Evolutionary conservation across 23 tunicate genomes (phyloP).

Genomic region (Oikopleura albicans): DNA sequence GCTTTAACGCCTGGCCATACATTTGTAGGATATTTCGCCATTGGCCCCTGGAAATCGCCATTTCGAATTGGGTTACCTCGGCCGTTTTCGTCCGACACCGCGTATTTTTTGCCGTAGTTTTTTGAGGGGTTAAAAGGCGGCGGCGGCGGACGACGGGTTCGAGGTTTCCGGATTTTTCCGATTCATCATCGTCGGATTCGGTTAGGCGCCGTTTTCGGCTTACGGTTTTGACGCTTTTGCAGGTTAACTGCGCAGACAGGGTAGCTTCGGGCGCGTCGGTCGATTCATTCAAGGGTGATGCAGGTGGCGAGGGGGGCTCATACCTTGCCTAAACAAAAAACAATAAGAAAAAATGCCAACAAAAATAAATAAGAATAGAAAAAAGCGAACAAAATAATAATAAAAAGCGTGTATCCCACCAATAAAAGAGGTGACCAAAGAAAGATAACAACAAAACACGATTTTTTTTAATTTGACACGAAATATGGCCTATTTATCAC

Average conservation of each 20-base stretch:
- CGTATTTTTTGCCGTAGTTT: background rate
- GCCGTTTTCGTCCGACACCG: background rate
- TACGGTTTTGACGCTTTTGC: background rate
- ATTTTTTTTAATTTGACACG: no score
- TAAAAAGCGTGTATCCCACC: no score
- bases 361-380: no score
- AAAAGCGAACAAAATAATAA: no score
- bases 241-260: background rate
- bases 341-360: no score
- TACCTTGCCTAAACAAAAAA: no score
- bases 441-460: no score
- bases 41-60: background rate
- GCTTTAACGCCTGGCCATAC: background rate
- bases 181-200: background rate
- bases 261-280: background rate
- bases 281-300: constrained; percentile 1
- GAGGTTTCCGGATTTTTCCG: background rate
- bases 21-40: background rate
- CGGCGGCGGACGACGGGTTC: background rate
- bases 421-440: no score
- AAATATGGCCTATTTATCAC: no score
- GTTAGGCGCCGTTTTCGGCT: background rate
- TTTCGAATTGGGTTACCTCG: background rate
- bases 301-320: constrained; percentile 18
- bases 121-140: background rate